These are phyloP conservation scores for Meleagris gallopavo DNA, from an alignment of 2,113 vertebrate genomes.

Conservation along the genomic window DNA sequence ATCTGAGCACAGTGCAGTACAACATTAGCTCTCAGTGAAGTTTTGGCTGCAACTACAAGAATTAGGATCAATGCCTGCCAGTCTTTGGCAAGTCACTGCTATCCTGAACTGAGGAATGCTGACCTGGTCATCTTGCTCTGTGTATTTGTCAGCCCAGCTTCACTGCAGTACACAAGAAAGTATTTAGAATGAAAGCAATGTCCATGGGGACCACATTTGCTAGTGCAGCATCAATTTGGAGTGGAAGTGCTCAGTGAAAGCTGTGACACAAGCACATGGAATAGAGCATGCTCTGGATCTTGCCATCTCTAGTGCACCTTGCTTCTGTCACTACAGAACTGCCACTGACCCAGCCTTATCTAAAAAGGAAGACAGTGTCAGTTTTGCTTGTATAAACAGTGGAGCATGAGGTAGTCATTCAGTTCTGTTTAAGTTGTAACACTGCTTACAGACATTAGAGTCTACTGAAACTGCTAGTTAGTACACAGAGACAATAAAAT, in stretches of 20 bases:
- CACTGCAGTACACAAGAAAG: not conserved
- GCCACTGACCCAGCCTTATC: not conserved
- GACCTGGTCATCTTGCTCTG: not conserved
- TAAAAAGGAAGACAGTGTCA: not conserved
- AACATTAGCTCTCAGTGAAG: not conserved
- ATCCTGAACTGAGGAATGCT: not conserved
- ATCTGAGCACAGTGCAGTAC: not conserved
- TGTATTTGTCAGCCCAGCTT: not conserved
- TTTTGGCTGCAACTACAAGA: not conserved
- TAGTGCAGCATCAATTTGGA: not conserved
- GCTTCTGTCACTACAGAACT: not conserved
- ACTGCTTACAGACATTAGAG: constrained; percentile 7
- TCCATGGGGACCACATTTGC: not conserved
- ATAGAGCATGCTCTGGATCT: not conserved
- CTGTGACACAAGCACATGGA: not conserved
- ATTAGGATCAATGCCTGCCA: not conserved
- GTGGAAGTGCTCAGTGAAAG: not conserved
- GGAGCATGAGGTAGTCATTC: not conserved
- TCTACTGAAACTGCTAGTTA: not conserved
- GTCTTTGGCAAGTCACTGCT: not conserved
- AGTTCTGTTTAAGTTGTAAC: not conserved
- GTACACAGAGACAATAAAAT: not conserved
- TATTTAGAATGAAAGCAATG: not conserved
- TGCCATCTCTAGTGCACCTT: not conserved
- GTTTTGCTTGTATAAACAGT: not conserved